Evolutionary conservation across 1,140 invertebrate genomes (phyloP).

Genomic region (Heterodera schachtii): DNA sequence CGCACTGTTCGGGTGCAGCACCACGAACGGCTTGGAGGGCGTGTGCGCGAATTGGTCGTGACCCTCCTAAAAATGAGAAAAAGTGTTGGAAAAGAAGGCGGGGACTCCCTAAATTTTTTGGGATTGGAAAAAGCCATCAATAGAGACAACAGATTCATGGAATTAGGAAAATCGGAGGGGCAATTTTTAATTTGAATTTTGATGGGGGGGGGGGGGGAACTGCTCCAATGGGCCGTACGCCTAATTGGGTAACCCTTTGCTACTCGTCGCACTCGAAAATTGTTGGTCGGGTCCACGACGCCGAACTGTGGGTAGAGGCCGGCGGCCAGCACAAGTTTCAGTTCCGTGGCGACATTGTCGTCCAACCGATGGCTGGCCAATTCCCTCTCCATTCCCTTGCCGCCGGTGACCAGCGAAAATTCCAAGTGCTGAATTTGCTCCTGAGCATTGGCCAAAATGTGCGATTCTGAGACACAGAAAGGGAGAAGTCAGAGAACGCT

Average conservation of each 20-base stretch:
- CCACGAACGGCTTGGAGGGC: constrained; percentile 34
- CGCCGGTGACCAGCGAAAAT: constrained; percentile 42
- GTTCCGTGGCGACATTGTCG: constrained; percentile 27
- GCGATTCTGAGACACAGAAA: not conserved
- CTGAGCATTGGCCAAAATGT: constrained; percentile 19
- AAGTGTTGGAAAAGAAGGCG: not conserved
- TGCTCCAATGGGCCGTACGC: no score
- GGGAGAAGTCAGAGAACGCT: not conserved
- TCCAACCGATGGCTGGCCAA: constrained; percentile 37
- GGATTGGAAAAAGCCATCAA: no score
- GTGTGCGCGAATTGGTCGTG: constrained; percentile 50
- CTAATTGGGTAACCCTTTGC: no score
- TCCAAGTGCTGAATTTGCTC: constrained; percentile 39
- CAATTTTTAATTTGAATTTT: no score
- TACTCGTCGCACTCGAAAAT: not conserved
- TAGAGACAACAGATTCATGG: no score
- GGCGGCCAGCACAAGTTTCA: constrained; percentile 43
- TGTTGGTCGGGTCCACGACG: constrained; percentile 40
- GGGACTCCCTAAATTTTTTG: no score
- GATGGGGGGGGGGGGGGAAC: no score
- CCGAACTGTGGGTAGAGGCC: constrained; percentile 53
- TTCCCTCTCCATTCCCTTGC: constrained; percentile 30
- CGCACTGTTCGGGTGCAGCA: constrained; percentile 48
- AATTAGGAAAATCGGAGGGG: no score
- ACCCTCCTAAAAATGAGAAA: constrained; percentile 5